Evolutionary conservation across 2,113 vertebrate species (phyloP).

Genomic region (Bos javanicus): DNA sequence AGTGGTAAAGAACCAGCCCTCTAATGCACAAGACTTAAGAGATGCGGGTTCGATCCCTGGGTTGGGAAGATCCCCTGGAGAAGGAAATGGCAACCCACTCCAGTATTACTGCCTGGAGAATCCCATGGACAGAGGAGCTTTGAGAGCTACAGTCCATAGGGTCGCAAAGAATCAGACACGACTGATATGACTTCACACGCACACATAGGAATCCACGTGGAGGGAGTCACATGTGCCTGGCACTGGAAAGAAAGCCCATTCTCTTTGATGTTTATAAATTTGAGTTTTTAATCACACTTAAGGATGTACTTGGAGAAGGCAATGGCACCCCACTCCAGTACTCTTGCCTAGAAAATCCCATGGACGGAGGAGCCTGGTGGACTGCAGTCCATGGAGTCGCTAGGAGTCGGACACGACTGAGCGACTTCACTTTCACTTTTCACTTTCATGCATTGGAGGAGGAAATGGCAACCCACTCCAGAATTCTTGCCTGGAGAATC

Average conservation of each 20-base stretch:
- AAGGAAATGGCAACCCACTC: not conserved
- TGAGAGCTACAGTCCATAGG: not conserved
- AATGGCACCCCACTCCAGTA: no score
- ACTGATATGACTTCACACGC: not conserved
- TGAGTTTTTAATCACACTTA: not conserved
- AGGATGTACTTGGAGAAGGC: not conserved
- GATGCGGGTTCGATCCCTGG: not conserved
- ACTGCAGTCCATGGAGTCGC: no score
- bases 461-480: no score
- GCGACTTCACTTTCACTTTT: no score
- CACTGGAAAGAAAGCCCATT: not conserved
- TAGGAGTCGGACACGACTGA: no score
- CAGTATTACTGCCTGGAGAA: not conserved
- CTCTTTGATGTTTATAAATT: not conserved
- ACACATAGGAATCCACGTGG: not conserved
- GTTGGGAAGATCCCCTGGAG: not conserved
- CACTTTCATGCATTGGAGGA: no score
- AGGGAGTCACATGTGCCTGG: not conserved
- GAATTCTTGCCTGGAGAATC: no score
- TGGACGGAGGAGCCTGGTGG: no score
- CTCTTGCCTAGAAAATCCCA: no score
- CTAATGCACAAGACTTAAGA: not conserved
- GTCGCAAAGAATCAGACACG: rapidly evolving
- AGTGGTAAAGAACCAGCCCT: not conserved
- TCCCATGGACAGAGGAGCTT: not conserved